Evolutionary conservation across 2,113 vertebrate species (phyloP), one percentile per base, ranked within the genome.

Genomic region (Tachycineta bicolor): DNA sequence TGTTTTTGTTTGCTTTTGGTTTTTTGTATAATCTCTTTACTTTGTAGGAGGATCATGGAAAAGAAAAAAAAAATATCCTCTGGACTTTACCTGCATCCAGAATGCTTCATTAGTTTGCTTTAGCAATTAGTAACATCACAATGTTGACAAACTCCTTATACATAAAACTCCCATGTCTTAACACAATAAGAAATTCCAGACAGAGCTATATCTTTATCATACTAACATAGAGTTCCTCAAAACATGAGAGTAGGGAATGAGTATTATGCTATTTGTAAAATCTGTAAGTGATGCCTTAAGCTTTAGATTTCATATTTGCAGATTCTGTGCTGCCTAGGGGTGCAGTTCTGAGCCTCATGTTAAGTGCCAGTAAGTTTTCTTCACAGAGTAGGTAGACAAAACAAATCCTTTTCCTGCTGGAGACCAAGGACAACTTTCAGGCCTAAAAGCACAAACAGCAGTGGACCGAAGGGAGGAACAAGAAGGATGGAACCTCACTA

Each of bases 121-220:
- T 25, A 62, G 10, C 11, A 87, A 73, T 85, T 50, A 90, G 21
- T 10, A 65, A 41, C 19, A 56, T 20, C 19, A 49, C 20, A 29
- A 20, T 31, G 7, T 39, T 58, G 44, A 41, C 9, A 73, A 85
- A 83, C 37, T 19, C 11, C 13, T 56, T n/a, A n/a, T 46, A 41
- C 10, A 71, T 75, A 79, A 41, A 7, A 1, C 0, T 1, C 2
- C 4, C 8, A 39, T 16, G 15, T 53, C 50, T 22, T 43, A 62
- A 78, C 12, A 5, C 11, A 92, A 2, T 9, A 56, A 56, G 21
- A 64, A 83, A 34, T 28, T 92, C 11, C 23, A 94, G 39, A 9
- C 18, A 56, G 33, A 41, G 9, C 33, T 64, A n/a, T 1, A 37
- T 39, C 28, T 85, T 92, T 69, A 58, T 52, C 8, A 41, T 16